Evolutionary conservation across 2,113 vertebrate genomes (phyloP), one percentile per base, ranked within the genome.

Genomic region (Catharus bicknelli): DNA sequence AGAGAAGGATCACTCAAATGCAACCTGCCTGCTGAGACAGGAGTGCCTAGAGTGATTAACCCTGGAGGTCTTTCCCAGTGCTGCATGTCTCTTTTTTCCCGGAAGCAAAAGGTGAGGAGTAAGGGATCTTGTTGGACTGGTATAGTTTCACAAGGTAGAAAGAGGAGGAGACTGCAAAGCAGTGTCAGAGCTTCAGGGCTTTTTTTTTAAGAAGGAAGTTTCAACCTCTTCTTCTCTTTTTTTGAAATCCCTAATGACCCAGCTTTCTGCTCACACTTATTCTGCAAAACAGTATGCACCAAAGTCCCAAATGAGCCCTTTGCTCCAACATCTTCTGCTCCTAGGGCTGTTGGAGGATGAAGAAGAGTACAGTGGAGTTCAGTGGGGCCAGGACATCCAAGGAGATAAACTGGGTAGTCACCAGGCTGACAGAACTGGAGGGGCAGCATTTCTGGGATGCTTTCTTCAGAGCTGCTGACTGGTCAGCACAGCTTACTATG

Each of bases 401-500:
- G 47, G 20, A 94, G 74, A 68, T 87, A 82, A 85, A 94, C 27
- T 54, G 81, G 45, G 69, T 77, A 87, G 70, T 57, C 38, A 79
- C 50, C 67, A 76, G 62, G 45, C 85, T 90, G 47, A 69, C 69
- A 85, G 63, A 96, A 96, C 94, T 87, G 85, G 95, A 95, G 78
- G 32, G 67, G 70, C 59, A 94, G 79, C 95, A 96, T 95, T 95
- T 95, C 83, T 95, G 43, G 38, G 55, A 96, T 94, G 59, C 72
- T 66, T 93, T 80, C 90, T 59, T 58, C 58, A 83, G 75, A 83
- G 88, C 42, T 74, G 34, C 51, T 86, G 59, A 80, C 85, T 88
- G 93, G 88, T 91, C 90, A 95, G 79, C 63, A 48, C 7, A 12
- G 72, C 21, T 53, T 69, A 58, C 85, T 85, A 88, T 62, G 67